These are phyloP conservation scores for Microplitis demolitor DNA, from an alignment of 1,140 invertebrate species.

Conservation along the genomic window DNA sequence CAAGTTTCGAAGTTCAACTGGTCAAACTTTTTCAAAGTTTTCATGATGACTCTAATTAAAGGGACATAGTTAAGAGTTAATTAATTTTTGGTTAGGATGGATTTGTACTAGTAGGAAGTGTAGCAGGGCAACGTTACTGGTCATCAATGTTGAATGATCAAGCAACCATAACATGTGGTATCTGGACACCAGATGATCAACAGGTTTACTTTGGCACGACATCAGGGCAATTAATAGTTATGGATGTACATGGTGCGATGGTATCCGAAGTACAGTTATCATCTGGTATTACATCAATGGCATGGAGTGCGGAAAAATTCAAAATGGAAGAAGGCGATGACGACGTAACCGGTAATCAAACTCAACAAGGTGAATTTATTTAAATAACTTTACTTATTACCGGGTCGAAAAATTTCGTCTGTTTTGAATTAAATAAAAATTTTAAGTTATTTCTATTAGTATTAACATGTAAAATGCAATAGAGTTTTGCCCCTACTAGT, in stretches of 20 bases:
- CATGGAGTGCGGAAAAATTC: slow-evolving; percentile 97
- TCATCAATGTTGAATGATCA: slow-evolving; percentile 95
- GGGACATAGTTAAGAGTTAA: neutral
- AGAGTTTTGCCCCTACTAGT: too few species aligned
- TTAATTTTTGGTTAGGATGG: slow-evolving; percentile 72
- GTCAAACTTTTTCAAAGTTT: too few species aligned
- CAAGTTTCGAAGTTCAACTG: too few species aligned
- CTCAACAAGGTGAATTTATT: slow-evolving; percentile 37
- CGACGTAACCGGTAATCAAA: slow-evolving; percentile 58
- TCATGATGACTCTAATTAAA: too few species aligned
- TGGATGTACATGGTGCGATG: slow-evolving; percentile 95
- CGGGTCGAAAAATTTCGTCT: too few species aligned
- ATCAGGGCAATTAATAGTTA: slow-evolving; percentile 90
- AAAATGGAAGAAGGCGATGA: slow-evolving; percentile 95
- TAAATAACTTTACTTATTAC: too few species aligned
- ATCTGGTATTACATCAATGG: slow-evolving; percentile 85
- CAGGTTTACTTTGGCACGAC: slow-evolving; percentile 96
- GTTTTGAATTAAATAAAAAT: too few species aligned
- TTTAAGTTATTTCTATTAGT: too few species aligned
- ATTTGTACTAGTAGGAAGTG: slow-evolving; percentile 94
- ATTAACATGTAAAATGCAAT: too few species aligned
- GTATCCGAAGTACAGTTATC: slow-evolving; percentile 89
- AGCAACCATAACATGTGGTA: slow-evolving; percentile 91
- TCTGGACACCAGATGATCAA: slow-evolving; percentile 97
- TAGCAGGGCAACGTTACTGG: slow-evolving; percentile 97